Percentiles rank a stretch among this genome's conserved stretches.
phyloP scores from a whole-genome alignment of 2,113 vertebrate species.

The Speoplatyrhinus poulsoni region DNA sequence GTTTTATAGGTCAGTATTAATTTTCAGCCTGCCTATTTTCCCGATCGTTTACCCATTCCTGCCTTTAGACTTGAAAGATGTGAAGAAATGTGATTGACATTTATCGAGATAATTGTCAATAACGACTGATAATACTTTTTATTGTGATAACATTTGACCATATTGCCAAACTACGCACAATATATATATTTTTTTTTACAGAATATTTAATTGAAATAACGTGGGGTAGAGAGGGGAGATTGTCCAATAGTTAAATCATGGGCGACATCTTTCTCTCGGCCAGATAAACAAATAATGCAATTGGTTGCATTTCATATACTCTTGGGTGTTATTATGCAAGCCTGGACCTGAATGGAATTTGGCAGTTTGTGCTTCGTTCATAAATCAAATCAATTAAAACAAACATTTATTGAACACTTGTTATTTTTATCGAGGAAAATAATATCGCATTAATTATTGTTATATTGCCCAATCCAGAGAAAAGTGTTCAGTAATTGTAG shows the following conservation, averaged over 20 bases:
- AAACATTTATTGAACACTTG: too few species aligned
- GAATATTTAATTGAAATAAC: not conserved
- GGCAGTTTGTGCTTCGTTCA: too few species aligned
- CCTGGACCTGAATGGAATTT: too few species aligned
- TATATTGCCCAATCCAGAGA: too few species aligned
- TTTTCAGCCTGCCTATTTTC: not conserved
- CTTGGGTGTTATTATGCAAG: too few species aligned
- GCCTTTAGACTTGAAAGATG: too few species aligned
- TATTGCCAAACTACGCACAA: not conserved
- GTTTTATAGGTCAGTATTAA: not conserved
- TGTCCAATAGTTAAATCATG: not conserved
- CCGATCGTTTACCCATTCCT: not conserved
- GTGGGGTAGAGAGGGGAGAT: not conserved
- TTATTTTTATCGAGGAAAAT: too few species aligned
- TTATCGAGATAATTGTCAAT: not conserved
- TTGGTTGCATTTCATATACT: too few species aligned
- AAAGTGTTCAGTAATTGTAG: too few species aligned
- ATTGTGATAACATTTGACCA: not conserved
- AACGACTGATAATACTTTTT: not conserved
- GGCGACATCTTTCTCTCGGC: not conserved
- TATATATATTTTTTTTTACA: not conserved
- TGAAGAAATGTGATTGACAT: not conserved
- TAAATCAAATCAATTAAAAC: too few species aligned
- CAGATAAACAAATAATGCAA: too few species aligned
- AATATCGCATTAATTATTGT: too few species aligned